A percentile compares a stretch with the other conserved stretches of the same genome.
These are phyloP conservation scores for Phortica variegata DNA, from an alignment of 1,140 invertebrate genomes.

Conservation along the genomic window DNA sequence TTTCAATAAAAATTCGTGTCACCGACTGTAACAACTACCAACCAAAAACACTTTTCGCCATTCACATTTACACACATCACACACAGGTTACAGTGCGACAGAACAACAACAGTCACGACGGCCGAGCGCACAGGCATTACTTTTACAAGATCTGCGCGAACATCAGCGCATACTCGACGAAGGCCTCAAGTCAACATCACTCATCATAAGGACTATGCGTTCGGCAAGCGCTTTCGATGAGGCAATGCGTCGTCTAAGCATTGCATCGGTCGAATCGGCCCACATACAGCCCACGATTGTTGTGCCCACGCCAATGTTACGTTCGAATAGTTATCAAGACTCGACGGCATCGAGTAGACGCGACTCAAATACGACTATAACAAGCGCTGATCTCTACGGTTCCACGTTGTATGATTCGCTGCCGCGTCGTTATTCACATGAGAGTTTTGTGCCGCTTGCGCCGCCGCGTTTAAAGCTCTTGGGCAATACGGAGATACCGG, in stretches of 20 bases:
- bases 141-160: constrained; percentile 43
- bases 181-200: constrained; percentile 51
- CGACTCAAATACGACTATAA: constrained; percentile 37
- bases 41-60: constrained; percentile 46
- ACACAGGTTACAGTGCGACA: neutral
- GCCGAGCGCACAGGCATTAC: constrained; percentile 39
- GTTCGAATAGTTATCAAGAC: constrained; percentile 49
- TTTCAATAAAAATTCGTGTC: constrained; percentile 25
- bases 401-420: constrained; percentile 32
- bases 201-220: constrained; percentile 53
- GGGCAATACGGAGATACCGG: constrained; percentile 39
- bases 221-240: constrained; percentile 54
- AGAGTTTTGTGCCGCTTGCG: constrained; percentile 23
- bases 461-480: constrained; percentile 43
- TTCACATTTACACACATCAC: constrained; percentile 35
- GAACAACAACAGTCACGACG: constrained; percentile 19
- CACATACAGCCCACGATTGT: constrained; percentile 36
- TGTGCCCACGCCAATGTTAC: constrained; percentile 44
- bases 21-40: too few relatives aligned
- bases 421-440: constrained; percentile 15
- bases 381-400: constrained; percentile 41
- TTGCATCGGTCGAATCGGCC: constrained; percentile 47
- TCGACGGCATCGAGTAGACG: constrained; percentile 18
- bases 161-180: constrained; percentile 50
- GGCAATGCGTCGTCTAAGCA: constrained; percentile 51